Evolutionary conservation across 2,888 invertebrate species (phyloP).

Genomic region (Acanthococcus lagerstroemiae): DNA sequence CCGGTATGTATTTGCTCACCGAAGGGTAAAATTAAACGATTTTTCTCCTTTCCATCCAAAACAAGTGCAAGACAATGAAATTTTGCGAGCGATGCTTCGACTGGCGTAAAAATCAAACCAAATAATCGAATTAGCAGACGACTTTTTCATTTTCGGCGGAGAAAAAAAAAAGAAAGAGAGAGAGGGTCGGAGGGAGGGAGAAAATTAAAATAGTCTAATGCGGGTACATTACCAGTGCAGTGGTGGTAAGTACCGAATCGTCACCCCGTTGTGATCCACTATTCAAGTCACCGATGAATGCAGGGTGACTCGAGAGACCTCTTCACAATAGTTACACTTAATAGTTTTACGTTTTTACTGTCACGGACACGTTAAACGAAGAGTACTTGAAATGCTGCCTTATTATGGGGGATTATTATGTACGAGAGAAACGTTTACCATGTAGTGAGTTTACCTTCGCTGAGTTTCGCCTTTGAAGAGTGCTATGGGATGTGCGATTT

Average conservation of each 20-base stretch:
- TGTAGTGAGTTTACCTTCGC: conserved; percentile 7
- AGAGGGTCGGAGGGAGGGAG: not conserved
- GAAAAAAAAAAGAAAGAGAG: not conserved
- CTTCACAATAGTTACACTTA: conserved; percentile 23
- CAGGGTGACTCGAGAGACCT: conserved; percentile 17
- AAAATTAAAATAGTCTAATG: conserved; percentile 4
- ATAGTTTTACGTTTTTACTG: conserved; percentile 22
- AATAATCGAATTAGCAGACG: not conserved
- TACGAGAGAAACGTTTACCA: not conserved
- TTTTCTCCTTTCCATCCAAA: no score
- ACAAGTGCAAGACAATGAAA: not conserved
- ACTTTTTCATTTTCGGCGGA: not conserved
- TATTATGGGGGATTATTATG: conserved; percentile 14
- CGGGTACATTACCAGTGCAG: conserved; percentile 17
- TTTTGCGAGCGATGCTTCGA: not conserved
- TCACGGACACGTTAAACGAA: conserved; percentile 26
- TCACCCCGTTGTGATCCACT: conserved; percentile 21
- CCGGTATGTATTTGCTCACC: no score
- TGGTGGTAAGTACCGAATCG: not conserved
- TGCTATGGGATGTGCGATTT: no score
- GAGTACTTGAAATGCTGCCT: conserved; percentile 13
- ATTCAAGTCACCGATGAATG: conserved; percentile 20
- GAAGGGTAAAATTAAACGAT: no score
- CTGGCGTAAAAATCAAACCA: not conserved
- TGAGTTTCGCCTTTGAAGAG: no score